Percentiles rank a stretch among this genome's conserved stretches.
These are phyloP conservation scores for Puntigrus tetrazona DNA, from an alignment of 2,113 vertebrate genomes.

Conservation along the genomic window DNA sequence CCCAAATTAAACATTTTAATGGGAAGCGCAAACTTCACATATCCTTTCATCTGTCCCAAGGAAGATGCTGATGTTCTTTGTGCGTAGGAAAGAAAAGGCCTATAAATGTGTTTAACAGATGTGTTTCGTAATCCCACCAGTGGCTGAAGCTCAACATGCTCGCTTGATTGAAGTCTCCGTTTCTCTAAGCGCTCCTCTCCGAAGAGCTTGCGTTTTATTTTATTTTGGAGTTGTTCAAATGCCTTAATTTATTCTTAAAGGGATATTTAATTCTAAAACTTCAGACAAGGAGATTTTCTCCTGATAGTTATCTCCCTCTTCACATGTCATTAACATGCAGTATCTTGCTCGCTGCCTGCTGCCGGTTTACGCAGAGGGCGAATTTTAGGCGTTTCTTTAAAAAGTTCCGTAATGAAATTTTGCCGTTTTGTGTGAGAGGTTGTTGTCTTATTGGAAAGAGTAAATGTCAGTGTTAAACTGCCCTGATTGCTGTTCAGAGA, in stretches of 20 bases:
- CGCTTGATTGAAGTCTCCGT: constrained; percentile 12
- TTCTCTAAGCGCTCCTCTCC: not conserved
- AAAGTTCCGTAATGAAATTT: constrained; percentile 34
- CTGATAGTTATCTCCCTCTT: constrained; percentile 15
- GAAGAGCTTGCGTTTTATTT: not conserved
- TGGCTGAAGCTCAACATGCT: not conserved
- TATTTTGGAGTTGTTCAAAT: constrained; percentile 2
- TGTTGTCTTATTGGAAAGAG: constrained; percentile 34
- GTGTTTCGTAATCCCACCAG: constrained; percentile 16
- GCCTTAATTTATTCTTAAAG: constrained; percentile 14
- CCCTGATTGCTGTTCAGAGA: not conserved
- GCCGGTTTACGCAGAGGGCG: constrained; percentile 27
- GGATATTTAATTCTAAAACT: constrained; percentile 18
- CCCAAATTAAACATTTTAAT: not conserved
- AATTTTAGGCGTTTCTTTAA: constrained; percentile 20
- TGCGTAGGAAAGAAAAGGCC: constrained; percentile 9
- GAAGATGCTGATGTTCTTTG: not conserved
- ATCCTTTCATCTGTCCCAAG: constrained; percentile 23
- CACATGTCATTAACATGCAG: not conserved
- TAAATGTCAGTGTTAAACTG: constrained; percentile 34
- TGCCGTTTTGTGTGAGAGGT: constrained; percentile 20
- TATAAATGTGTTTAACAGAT: constrained; percentile 28
- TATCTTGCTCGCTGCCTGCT: constrained; percentile 14
- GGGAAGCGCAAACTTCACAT: not conserved
- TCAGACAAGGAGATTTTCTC: not conserved